Evolutionary conservation across 2,888 invertebrate species (phyloP), one percentile per base, ranked within the genome.

Genomic region (Monoplex corrugatus): DNA sequence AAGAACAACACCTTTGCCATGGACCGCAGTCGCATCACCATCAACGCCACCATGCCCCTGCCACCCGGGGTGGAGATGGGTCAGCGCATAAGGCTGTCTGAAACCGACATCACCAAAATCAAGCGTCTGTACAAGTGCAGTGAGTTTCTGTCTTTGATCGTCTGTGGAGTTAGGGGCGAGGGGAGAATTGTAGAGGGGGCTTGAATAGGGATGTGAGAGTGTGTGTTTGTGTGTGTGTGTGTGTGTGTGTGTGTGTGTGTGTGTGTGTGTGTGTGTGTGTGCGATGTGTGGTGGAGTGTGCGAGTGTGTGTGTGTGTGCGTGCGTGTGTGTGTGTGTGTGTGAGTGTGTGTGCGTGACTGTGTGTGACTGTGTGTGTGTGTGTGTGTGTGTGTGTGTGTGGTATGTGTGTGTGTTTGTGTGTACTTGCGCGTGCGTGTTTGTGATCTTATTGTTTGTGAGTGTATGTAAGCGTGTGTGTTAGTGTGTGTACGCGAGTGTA

Each of bases 1-100:
- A 96, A 96, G 90, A 95, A 96, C 50, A 95, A 96, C 92, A 96
- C 96, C 23, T 97, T 97, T 92, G 96, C 96, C 50, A 92, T 91
- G n/a, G 93, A 94, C 89, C 88, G 91, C 2, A 80, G 43, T 13
- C 91, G 91, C 72, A 95, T 96, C 5, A 97, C 97, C 0, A 96
- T 97, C 89, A 95, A 84, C 90, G 92, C 89, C 50, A 92, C 87
- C 84, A 90, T 57, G 57, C 91, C 83, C 57, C 89, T 89, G 72
- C 93, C 87, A 68, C 88, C 50, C 38, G 92, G 89, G 23, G 90
- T 87, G 83, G 91, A 89, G 91, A 91, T 92, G 91, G 97, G 97
- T 89, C 97, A 97, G 90, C 95, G 96, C 80, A 92, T 93, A 16
- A 92, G 94, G 38, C 95, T 96, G 75, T 96, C 96, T 50, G 93